Evolutionary conservation across 2,797 vertebrate species (phyloP), one percentile per base, ranked within the genome.

Genomic region (Phalloptychus januarius): DNA sequence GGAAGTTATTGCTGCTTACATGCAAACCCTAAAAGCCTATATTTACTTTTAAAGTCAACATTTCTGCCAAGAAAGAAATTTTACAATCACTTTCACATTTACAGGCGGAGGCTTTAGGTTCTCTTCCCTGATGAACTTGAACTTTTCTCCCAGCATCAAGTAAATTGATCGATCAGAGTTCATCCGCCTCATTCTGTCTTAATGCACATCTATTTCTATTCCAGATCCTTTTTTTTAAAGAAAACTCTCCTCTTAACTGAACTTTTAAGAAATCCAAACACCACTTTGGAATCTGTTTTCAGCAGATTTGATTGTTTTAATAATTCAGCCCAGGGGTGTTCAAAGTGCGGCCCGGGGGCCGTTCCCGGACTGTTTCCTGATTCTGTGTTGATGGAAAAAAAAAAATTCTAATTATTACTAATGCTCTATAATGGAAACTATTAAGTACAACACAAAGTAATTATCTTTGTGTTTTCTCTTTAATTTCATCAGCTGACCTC

Each of bases 21-120:
- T 36, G n/a, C 44, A 48, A 46, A 46, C 13, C 25, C 74, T 67
- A 50, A 56, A 77, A 77, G 75, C 28, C 50, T 71, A 36, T 71
- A 4, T 71, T 13, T 42, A 54, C 63, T 42, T 2, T 31, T 52
- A 52, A 38, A 69, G 33, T 31, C n/a, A 20, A 8, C 18, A 31
- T 77, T 77, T 70, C 16, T 70, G 50, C 50, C 36, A 77, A 56
- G 18, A 25, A 3, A n/a, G 5, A 28, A 0, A n/a, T 40, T 76
- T 50, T 50, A 33, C 20, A 48, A 4, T 46, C 36, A 15, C 61
- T 76, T 36, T 46, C 7, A 45, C 31, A 25, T 65, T 65, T 76
- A 28, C 44, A 46, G 45, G 31, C n/a, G 61, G 7, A 50, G 44
- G 28, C 1, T 74, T 33, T 23, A 46, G 28, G 31, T 45, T 25